Evolutionary conservation across 2,888 invertebrate genomes (phyloP), one percentile per base, ranked within the genome.

Genomic region (Melanostoma scalare): DNA sequence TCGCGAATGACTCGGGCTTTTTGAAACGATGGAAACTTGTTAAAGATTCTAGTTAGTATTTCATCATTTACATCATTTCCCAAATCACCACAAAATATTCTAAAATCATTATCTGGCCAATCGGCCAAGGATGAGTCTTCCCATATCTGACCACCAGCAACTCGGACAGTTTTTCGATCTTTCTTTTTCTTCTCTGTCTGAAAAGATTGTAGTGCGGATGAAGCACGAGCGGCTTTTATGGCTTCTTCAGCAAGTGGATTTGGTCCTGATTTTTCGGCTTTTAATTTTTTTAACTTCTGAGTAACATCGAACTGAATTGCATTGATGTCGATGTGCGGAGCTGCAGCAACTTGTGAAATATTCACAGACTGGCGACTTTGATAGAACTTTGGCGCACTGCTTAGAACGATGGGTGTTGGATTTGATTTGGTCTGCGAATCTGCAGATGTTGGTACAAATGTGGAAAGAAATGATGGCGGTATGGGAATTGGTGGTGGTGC

Each of bases 41-140:
- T 96, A 90, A 99, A 99, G 0, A 99, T 98, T 86, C 99, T 93
- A 0, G 96, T 96, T n/a, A 99, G 92, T 78, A 98, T 94, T 90
- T 99, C 99, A 89, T 99, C 99, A 0, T 98, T 99, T 33, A 99
- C 99, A 91, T 99, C 99, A 91, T 99, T 99, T 10, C 99, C 99
- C 55, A 99, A 93, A 92, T 99, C 99, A n/a, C 99, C 99, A 90
- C 99, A 99, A 92, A 99, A 99, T 92, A 99, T 96, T 86, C 99
- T 93, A 92, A 98, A 99, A 92, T 99, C 99, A 92, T 98, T 98
- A 86, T 97, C 96, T n/a, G 97, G 96, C 99, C 99, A 99, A 89
- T 99, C 99, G 20, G 95, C 92, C 67, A 99, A 91, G 0, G 98
- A 97, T 31, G 94, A 93, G 92, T 99, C 99, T 91, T 99, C 99